Evolutionary conservation across 1,140 invertebrate species (phyloP), one percentile per base, ranked within the genome.

Genomic region (Oryctes rhinoceros): DNA sequence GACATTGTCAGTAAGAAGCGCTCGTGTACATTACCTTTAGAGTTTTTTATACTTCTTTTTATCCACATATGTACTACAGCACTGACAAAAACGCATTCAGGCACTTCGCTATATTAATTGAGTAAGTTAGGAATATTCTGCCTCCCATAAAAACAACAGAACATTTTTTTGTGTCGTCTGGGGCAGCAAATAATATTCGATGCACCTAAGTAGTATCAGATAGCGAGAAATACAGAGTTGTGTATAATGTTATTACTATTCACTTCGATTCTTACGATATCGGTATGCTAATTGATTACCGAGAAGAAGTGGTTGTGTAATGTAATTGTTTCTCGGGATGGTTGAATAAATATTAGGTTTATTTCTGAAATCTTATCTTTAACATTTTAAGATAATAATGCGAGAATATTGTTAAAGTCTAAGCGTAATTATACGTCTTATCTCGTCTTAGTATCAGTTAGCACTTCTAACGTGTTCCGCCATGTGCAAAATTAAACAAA

Each of bases 381-480:
- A 71, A 9, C 65, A 71, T 71, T 71, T 59, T 71, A 30, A 71
- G 65, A 71, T 71, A 71, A 71, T 71, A 71, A 37, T 71, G 65
- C 65, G 7, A 24, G n/a, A 20, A 71, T 6, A 71, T 24, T 71
- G 10, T n/a, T 71, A 35, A 20, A 30, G 65, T 24, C 65, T 59
- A 59, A 15, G 18, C 4, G 11, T 7, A 71, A 13, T 35, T 71
- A 30, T 35, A 35, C 13, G 13, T 3, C 20, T 71, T 20, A 24
- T 71, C 65, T 30, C 24, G 35, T 71, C 9, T 71, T 71, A 71
- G 18, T 13, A 37, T 71, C 20, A 20, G 15, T 3, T 20, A 20
- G 11, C 4, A 11, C 35, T 71, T 71, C 13, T 35, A 20, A n/a
- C n/a, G n/a, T 15, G 24, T 30, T 15, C 4, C 15, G 13, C 65